Evolutionary conservation across 2,888 invertebrate genomes (phyloP).

Genomic region (Rhagonycha fulva): DNA sequence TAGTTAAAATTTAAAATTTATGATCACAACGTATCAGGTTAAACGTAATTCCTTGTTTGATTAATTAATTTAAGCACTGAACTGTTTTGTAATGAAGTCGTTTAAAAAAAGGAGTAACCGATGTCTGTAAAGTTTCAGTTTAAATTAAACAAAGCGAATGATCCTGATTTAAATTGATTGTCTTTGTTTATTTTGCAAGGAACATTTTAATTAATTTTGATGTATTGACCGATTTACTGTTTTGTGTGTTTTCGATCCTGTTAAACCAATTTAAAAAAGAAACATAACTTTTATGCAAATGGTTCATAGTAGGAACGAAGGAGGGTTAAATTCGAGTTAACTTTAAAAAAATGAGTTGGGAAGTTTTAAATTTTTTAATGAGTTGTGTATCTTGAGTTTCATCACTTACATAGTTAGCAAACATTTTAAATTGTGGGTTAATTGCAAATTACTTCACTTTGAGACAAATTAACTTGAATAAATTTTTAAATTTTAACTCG

Average conservation of each 20-base stretch:
- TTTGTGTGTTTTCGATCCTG: neutral
- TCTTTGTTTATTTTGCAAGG: slow-evolving; percentile 26
- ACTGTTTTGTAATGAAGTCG: slow-evolving; percentile 16
- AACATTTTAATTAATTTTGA: slow-evolving; percentile 25
- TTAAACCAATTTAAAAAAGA: neutral
- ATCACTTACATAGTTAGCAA: neutral
- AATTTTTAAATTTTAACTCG: neutral
- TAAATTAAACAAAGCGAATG: slow-evolving; percentile 14
- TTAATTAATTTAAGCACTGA: slow-evolving; percentile 23
- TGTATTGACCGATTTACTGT: slow-evolving; percentile 1
- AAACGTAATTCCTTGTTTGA: slow-evolving; percentile 7
- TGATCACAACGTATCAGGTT: neutral
- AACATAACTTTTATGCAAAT: neutral
- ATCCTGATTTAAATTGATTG: slow-evolving; percentile 24
- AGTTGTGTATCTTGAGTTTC: slow-evolving; percentile 4
- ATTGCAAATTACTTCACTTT: slow-evolving; percentile 10
- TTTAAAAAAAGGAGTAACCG: slow-evolving; percentile 16
- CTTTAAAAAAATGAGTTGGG: slow-evolving; percentile 8
- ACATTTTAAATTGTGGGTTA: slow-evolving; percentile 4
- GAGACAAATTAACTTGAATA: neutral
- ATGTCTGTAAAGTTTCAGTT: slow-evolving; percentile 21
- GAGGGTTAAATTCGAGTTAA: neutral
- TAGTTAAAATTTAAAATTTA: neutral
- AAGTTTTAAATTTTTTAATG: slow-evolving; percentile 16
- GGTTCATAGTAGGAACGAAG: neutral